phyloP scores from a whole-genome alignment of 2,888 invertebrate genomes.

The Diarsia mendica region DNA sequence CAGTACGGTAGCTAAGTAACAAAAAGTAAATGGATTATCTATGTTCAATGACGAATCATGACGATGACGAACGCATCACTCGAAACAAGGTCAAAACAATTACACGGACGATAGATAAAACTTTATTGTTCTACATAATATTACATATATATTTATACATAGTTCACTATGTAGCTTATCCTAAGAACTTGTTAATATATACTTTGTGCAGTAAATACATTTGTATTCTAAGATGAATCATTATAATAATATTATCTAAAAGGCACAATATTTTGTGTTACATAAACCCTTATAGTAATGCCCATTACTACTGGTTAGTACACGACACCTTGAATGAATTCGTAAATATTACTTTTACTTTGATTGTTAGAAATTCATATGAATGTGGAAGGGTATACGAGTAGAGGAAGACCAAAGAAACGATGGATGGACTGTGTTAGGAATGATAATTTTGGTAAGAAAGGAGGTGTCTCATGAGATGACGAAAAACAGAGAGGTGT shows the following conservation, averaged over 20 bases:
- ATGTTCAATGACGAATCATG: conserved; percentile 6
- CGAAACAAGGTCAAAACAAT: conserved; percentile 29
- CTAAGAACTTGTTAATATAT: conserved; percentile 20
- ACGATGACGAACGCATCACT: background rate
- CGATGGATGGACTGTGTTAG: too few relatives aligned
- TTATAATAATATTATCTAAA: background rate
- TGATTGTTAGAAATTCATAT: background rate
- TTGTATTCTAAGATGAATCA: conserved; percentile 26
- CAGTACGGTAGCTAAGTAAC: background rate
- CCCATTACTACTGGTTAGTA: background rate
- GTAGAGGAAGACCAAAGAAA: too few relatives aligned
- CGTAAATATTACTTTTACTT: background rate
- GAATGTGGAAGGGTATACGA: too few relatives aligned
- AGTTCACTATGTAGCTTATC: conserved; percentile 39
- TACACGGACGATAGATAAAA: conserved; percentile 30
- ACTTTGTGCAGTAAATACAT: conserved; percentile 21
- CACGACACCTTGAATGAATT: background rate
- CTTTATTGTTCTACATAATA: conserved; percentile 34
- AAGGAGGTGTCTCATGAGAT: too few relatives aligned
- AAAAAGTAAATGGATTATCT: conserved; percentile 1
- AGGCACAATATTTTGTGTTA: background rate
- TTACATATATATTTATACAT: conserved; percentile 29
- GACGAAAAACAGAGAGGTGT: too few relatives aligned
- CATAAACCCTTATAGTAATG: background rate
- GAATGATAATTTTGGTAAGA: too few relatives aligned